Conservation (phyloP, 1,140 invertebrate genomes). For the Drosophila ambigua region DNA sequence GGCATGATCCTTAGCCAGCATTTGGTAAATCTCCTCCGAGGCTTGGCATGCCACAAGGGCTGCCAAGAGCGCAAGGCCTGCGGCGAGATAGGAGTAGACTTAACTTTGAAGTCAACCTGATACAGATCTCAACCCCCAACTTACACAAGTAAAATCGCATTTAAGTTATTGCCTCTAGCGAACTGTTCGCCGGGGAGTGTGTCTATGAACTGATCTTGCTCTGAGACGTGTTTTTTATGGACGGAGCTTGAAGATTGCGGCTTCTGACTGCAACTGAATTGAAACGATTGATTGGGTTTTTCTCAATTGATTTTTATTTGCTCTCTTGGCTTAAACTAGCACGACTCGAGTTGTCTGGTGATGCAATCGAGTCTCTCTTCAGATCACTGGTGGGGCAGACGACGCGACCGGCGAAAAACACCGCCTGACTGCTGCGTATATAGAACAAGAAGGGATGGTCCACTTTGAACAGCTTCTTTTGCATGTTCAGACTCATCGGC, state of each 20-base stretch:
- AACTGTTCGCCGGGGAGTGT: slow-evolving; percentile 13
- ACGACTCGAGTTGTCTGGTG: background rate
- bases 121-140: background rate
- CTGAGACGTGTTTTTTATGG: slow-evolving; percentile 22
- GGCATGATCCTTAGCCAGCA: slow-evolving; percentile 36
- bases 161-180: slow-evolving; percentile 4
- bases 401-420: slow-evolving; percentile 71
- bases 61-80: slow-evolving; percentile 12
- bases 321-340: slow-evolving; percentile 3
- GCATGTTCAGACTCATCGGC: slow-evolving; percentile 69
- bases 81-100: background rate
- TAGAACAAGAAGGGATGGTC: slow-evolving; percentile 79
- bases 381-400: slow-evolving; percentile 16
- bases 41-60: slow-evolving; percentile 4
- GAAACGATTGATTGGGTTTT: slow-evolving; percentile 23
- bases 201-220: slow-evolving; percentile 14
- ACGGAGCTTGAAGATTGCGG: slow-evolving; percentile 13
- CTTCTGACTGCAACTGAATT: slow-evolving; percentile 1
- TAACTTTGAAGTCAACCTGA: background rate
- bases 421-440: slow-evolving; percentile 52
- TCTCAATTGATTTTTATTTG: slow-evolving; percentile 27
- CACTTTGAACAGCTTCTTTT: slow-evolving; percentile 65
- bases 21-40: slow-evolving; percentile 29
- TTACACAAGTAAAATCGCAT: slow-evolving; percentile 38
- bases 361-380: background rate